Evolutionary conservation across 2,888 invertebrate genomes (phyloP).

Genomic region (Tenthredo notha): DNA sequence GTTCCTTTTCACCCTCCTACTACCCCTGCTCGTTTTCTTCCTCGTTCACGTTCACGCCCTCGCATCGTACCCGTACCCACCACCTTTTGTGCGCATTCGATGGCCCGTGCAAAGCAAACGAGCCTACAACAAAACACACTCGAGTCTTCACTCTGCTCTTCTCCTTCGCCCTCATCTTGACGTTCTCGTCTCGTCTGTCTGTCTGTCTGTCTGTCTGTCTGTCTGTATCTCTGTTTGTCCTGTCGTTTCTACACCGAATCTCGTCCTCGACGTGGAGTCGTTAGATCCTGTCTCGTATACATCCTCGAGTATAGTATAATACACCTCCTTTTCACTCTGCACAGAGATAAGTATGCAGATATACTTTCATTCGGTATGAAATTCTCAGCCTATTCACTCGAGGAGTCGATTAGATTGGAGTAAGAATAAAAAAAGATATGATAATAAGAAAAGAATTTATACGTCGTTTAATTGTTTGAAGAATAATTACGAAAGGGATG

Average conservation of each 20-base stretch:
- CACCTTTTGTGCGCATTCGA: conserved; percentile 68
- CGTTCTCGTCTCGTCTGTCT: conserved; percentile 14
- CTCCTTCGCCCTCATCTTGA: conserved; percentile 25
- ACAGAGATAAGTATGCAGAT: background rate
- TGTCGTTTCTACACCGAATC: conserved; percentile 11
- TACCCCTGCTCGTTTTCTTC: background rate
- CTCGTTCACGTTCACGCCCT: conserved; percentile 40
- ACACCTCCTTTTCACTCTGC: background rate
- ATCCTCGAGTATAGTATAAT: background rate
- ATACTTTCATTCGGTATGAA: background rate
- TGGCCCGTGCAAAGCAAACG: conserved; percentile 69
- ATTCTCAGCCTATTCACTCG: background rate
- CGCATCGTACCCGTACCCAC: background rate
- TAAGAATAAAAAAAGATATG: background rate
- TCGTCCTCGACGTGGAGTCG: conserved; percentile 30
- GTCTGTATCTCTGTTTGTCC: background rate
- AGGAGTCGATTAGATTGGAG: background rate
- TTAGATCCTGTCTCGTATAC: conserved; percentile 16
- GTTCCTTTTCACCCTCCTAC: conserved; percentile 23
- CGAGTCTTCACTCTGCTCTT: conserved; percentile 67
- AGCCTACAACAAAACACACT: conserved; percentile 66
- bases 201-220: background rate
- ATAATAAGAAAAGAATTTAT: background rate
- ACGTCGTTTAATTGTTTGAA: background rate
- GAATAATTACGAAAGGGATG: background rate